Base-by-base conservation (phyloP, 1,140 invertebrate genomes). In the Oedothorax gibbosus region DNA sequence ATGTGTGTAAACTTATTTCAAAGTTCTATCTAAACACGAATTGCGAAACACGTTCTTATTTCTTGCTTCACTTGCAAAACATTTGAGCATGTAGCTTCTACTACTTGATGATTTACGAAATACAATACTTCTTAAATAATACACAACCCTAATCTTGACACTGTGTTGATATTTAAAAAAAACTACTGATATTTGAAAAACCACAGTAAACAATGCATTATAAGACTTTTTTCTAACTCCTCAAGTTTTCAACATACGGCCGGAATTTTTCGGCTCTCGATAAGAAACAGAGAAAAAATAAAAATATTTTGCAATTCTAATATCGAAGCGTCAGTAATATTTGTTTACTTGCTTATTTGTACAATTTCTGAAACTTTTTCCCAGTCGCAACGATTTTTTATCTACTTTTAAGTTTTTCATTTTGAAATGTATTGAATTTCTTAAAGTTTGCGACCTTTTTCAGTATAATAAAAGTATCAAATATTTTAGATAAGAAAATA, bases 291-390 rank as follows among this genome's bases (percentile, higher is more conserved):
- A 51, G 15, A 20, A 12, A n/a, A 71, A 75, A 75, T 20, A n/a
- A 18, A 62, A 62, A 66, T 57, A 60, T 49, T 75, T 56, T 57
- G 57, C 72, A 75, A 75, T 75, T 75, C 72, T 57, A 75, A 75
- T 75, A 75, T 75, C 54, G 56, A 35, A 75, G 69, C 50, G 11
- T 53, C 56, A 75, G 53, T 75, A 35, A 49, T 75, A 51, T 75
- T 75, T 60, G 72, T 57, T 75, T 75, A 14, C 15, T 75, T 35
- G 18, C 54, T 75, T 49, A 75, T 35, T 60, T 75, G 15, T 57
- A 53, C 53, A 14, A 75, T 35, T 75, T 75, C 57, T 56, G 53
- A 20, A 57, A 14, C 54, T 60, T 75, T 75, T 57, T 75, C 57
- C 18, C 15, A 51, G 20, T 18, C 14, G 12, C 54, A 7, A 49